Conservation (phyloP, 2,888 invertebrate genomes). For the Globia sparganii region DNA sequence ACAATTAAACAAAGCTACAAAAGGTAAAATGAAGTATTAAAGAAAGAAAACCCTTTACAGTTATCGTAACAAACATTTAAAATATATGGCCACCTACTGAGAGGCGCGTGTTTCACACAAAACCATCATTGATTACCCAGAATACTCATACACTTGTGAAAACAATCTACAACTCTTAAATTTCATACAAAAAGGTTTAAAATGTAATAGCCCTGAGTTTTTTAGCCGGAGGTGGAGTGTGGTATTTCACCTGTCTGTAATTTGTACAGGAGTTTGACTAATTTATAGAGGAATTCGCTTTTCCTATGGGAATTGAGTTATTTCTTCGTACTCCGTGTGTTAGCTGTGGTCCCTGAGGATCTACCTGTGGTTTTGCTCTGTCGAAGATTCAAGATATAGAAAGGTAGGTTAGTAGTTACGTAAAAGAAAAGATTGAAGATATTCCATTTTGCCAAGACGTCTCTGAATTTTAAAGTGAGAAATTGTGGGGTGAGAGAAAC, state of each 20-base stretch:
- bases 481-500: not conserved
- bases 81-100: conserved; percentile 57
- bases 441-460: not conserved
- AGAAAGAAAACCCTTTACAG: conserved; percentile 38
- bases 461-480: not conserved
- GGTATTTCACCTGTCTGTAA: conserved; percentile 59
- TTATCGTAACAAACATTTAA: conserved; percentile 40
- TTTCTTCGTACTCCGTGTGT: conserved; percentile 39
- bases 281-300: conserved; percentile 55
- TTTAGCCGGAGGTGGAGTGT: not conserved
- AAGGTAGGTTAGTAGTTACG: not conserved
- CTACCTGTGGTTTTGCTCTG: conserved; percentile 38
- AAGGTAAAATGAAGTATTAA: not conserved
- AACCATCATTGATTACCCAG: conserved; percentile 10
- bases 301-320: conserved; percentile 63
- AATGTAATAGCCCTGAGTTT: conserved; percentile 8
- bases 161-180: not conserved
- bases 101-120: conserved; percentile 56
- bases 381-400: conserved; percentile 7
- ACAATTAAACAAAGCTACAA: conserved; percentile 24
- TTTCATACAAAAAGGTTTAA: not conserved
- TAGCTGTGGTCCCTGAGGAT: conserved; percentile 30
- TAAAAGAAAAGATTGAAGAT: not conserved
- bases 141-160: not conserved
- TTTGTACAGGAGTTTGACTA: conserved; percentile 66